These are phyloP conservation scores for Gallinago nigripennis DNA, from an alignment of 2,797 vertebrate species.

Conservation along the genomic window DNA sequence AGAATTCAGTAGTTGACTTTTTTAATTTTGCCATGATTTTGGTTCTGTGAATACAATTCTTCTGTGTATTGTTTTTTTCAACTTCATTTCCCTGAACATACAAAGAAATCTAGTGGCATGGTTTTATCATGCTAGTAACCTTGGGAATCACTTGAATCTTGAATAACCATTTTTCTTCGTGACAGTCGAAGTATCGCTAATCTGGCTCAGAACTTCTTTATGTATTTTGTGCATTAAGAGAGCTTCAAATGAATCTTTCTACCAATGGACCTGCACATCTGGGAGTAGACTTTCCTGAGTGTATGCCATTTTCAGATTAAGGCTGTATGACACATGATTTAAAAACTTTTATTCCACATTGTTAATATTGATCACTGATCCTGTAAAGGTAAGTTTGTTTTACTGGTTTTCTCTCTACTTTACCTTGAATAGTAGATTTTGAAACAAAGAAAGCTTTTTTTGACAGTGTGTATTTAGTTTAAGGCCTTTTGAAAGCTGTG, in stretches of 20 bases:
- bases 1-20: background rate
- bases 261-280: background rate
- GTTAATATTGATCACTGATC: background rate
- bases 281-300: background rate
- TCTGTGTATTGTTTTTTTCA: background rate
- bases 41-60: background rate
- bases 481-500: background rate
- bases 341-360: background rate
- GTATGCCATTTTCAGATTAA: background rate
- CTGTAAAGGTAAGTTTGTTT: background rate
- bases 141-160: background rate
- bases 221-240: background rate
- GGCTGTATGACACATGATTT: background rate
- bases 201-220: background rate
- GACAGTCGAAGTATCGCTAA: background rate
- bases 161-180: background rate
- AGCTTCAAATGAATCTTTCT: background rate
- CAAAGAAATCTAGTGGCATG: background rate
- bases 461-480: background rate
- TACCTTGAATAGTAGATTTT: background rate
- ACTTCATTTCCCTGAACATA: background rate
- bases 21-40: background rate
- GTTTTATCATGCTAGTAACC: background rate
- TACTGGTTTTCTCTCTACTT: background rate
- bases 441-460: background rate